Percentiles rank a stretch among this genome's conserved stretches.
Evolutionary conservation across 64 coral and sea anemone genomes (phyloP).

Genomic region (Exaiptasia diaphana): DNA sequence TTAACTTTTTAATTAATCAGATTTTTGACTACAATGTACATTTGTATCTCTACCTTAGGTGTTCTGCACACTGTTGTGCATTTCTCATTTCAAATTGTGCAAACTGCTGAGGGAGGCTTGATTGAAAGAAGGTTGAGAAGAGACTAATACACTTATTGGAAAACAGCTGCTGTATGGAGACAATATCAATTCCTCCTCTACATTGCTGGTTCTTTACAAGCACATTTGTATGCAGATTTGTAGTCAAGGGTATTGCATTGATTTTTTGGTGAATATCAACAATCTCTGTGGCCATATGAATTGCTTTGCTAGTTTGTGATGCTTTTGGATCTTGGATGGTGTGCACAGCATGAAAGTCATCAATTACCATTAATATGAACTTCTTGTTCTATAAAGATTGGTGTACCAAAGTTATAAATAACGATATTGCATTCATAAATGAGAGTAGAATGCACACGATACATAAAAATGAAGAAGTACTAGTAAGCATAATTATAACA

Average conservation of each 20-base stretch:
- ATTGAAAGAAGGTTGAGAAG: background rate
- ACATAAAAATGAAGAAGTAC: no score
- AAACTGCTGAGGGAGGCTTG: background rate
- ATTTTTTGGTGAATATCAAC: background rate
- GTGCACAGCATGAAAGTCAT: slow-evolving; percentile 46
- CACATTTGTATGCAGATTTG: background rate
- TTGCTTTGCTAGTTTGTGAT: background rate
- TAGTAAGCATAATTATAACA: no score
- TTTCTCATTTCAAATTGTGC: background rate
- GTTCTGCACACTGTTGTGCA: background rate
- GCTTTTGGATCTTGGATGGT: slow-evolving; percentile 24
- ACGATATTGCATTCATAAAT: no score
- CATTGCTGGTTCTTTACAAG: background rate
- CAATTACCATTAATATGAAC: slow-evolving; percentile 19
- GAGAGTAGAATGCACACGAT: no score
- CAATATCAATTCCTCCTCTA: slow-evolving; percentile 8
- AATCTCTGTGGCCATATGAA: background rate
- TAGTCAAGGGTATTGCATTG: background rate
- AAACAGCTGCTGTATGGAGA: background rate
- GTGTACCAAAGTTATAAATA: background rate
- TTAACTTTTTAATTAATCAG: background rate
- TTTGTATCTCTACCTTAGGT: background rate
- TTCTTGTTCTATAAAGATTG: slow-evolving; percentile 23
- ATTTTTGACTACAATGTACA: background rate
- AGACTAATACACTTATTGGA: background rate